phyloP scores from a whole-genome alignment of 2,888 invertebrate species.

The Nycteola revayana region DNA sequence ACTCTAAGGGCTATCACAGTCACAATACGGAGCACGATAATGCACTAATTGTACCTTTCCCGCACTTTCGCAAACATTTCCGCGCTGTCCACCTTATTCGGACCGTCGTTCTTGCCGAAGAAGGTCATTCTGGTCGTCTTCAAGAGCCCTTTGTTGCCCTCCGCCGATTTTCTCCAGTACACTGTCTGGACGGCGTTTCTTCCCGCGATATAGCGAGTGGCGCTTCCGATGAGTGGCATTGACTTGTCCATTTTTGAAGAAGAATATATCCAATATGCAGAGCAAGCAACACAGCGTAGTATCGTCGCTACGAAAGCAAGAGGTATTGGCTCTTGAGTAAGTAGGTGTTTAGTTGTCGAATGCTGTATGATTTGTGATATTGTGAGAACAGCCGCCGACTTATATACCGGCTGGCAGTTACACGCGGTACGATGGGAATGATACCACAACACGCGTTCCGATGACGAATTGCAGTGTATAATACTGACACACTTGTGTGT shows the following conservation, averaged over 20 bases:
- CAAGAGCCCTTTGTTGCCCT: conserved; percentile 70
- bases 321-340: conserved; percentile 2
- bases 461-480: conserved; percentile 34
- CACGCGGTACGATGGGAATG: no score
- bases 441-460: conserved; percentile 42
- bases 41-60: conserved; percentile 59
- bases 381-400: conserved; percentile 13
- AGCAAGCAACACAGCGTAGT: conserved; percentile 23
- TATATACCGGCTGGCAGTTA: conserved; percentile 55
- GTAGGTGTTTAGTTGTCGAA: conserved; percentile 11
- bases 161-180: conserved; percentile 85
- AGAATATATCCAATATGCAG: conserved; percentile 19
- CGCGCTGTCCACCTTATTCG: conserved; percentile 67
- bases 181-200: conserved; percentile 89
- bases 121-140: conserved; percentile 82
- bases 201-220: conserved; percentile 87
- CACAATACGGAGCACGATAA: conserved; percentile 20
- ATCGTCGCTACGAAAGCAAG: neutral
- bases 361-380: conserved; percentile 13
- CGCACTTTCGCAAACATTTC: conserved; percentile 73
- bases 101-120: conserved; percentile 77
- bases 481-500: conserved; percentile 36
- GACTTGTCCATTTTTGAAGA: conserved; percentile 62
- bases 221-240: conserved; percentile 84
- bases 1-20: conserved; percentile 42